phyloP scores from a whole-genome alignment of 1,140 invertebrate genomes.

The Listronotus bonariensis region DNA sequence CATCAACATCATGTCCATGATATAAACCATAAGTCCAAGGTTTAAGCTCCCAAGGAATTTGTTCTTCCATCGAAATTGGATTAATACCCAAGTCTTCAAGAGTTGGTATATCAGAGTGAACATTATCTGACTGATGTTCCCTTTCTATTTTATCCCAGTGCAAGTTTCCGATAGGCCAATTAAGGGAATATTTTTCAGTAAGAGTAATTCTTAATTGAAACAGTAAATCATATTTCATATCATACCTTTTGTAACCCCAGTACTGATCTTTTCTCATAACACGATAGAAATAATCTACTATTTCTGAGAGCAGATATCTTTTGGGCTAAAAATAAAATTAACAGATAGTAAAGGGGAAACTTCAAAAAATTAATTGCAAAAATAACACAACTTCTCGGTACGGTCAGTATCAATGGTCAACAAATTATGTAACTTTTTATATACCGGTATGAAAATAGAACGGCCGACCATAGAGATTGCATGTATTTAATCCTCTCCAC shows the following conservation, averaged over 20 bases:
- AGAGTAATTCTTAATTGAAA: slow-evolving; percentile 71
- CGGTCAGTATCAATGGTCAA: too few relatives aligned
- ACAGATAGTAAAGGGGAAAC: too few relatives aligned
- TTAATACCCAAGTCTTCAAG: slow-evolving; percentile 86
- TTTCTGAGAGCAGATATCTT: slow-evolving; percentile 77
- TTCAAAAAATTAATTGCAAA: too few relatives aligned
- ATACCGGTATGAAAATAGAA: too few relatives aligned
- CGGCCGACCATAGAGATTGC: too few relatives aligned
- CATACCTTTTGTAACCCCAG: slow-evolving; percentile 67
- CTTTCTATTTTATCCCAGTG: slow-evolving; percentile 81
- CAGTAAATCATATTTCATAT: slow-evolving; percentile 72
- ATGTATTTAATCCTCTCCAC: too few relatives aligned
- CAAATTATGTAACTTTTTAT: too few relatives aligned
- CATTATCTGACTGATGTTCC: slow-evolving; percentile 75
- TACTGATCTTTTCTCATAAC: slow-evolving; percentile 72
- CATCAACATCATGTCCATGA: slow-evolving; percentile 76
- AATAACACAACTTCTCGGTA: too few relatives aligned
- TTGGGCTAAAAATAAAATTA: slow-evolving; percentile 66
- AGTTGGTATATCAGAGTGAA: slow-evolving; percentile 69
- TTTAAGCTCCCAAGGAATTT: slow-evolving; percentile 77
- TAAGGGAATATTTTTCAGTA: slow-evolving; percentile 63
- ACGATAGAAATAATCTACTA: slow-evolving; percentile 78
- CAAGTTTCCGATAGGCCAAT: slow-evolving; percentile 69
- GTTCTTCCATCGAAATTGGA: slow-evolving; percentile 75
- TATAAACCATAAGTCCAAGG: slow-evolving; percentile 67